Conservation (phyloP, 2,888 invertebrate genomes). For the Clunio marinus region DNA sequence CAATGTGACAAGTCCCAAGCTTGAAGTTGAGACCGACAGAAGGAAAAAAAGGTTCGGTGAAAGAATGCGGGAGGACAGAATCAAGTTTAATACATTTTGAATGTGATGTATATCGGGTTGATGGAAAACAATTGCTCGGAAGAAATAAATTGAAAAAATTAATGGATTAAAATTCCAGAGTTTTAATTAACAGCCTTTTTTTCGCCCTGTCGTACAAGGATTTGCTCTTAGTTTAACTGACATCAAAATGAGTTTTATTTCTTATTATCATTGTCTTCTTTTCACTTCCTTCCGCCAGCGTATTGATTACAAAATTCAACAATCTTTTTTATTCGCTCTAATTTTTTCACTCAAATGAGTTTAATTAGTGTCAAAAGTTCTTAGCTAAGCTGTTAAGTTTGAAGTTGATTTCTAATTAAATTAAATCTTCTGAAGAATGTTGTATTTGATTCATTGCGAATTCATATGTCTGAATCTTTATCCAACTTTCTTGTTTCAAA, state of each 20-base stretch:
- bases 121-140: constrained; percentile 25
- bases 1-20: constrained; percentile 27
- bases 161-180: constrained; percentile 22
- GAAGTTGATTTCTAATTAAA: no score
- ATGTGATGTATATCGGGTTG: constrained; percentile 21
- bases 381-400: no score
- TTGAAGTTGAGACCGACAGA: neutral
- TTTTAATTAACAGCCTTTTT: constrained; percentile 31
- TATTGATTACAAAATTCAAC: no score
- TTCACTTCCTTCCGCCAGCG: no score
- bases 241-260: no score
- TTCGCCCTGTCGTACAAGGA: neutral
- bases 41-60: constrained; percentile 20
- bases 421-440: no score
- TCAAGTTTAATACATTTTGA: constrained; percentile 3
- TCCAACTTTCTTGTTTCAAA: neutral
- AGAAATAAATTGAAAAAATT: constrained; percentile 14
- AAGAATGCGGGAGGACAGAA: no score
- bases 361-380: no score
- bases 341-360: no score
- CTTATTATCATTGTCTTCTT: no score
- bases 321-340: no score
- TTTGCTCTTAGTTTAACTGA: no score
- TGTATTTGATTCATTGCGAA: constrained; percentile 34
- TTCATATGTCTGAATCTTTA: neutral